Conservation (phyloP, 2,113 vertebrate genomes). For the Pseudolaguvia tuberculata region DNA sequence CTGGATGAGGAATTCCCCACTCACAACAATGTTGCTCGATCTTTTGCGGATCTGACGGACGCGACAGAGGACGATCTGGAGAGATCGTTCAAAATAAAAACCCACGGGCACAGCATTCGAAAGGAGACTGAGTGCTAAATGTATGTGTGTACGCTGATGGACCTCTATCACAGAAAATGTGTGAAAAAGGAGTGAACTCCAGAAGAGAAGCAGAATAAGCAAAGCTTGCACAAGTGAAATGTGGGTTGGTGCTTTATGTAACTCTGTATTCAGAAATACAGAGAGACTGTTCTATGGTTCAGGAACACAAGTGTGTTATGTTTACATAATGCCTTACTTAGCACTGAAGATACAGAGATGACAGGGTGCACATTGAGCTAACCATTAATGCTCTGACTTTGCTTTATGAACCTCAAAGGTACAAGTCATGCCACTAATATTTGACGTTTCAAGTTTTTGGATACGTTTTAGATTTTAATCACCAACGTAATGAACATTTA, state of each 20-base stretch:
- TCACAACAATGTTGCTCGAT: conserved; percentile 69
- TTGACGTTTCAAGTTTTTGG: background rate
- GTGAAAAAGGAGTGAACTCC: conserved; percentile 18
- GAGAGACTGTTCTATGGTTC: conserved; percentile 22
- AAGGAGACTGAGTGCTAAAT: conserved; percentile 90
- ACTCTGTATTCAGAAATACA: conserved; percentile 27
- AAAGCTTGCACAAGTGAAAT: conserved; percentile 24
- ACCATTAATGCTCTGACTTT: background rate
- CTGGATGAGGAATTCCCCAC: conserved; percentile 82
- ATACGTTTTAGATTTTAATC: background rate
- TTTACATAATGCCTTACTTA: conserved; percentile 10
- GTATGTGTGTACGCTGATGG: background rate
- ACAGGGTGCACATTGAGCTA: conserved; percentile 3
- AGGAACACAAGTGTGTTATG: conserved; percentile 8
- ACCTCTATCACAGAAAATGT: background rate
- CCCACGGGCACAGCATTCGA: conserved; percentile 77
- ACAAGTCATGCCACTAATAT: background rate
- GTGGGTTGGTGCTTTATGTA: conserved; percentile 25
- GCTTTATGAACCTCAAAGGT: background rate
- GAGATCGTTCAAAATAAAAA: conserved; percentile 66
- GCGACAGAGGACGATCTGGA: conserved; percentile 69
- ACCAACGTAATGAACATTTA: too few species aligned
- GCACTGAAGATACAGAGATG: background rate
- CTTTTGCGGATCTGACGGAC: conserved; percentile 88
- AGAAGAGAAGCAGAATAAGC: conserved; percentile 20